Base-by-base conservation (phyloP, 2,797 vertebrate species). In the Tinamus major region DNA sequence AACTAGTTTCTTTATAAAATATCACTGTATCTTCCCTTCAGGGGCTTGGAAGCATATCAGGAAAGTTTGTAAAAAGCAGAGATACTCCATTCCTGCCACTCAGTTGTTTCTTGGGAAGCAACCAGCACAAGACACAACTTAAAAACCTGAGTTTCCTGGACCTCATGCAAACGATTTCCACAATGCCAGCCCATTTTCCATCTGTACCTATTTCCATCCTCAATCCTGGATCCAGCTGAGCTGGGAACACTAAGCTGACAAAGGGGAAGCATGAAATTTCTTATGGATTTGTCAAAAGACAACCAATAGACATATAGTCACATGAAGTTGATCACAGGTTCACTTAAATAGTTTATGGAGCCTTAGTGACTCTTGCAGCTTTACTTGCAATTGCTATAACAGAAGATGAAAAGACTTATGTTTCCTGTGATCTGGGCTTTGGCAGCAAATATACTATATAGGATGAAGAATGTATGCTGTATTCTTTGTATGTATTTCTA, bases 391-490 rank as follows among this genome's bases (percentile, higher is more conserved):
- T 81, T 65, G 26, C 64, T 82, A 7, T 78, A 87, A 77, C 65
- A 89, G 79, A 96, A 83, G 72, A 72, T 74, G 78, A 92, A 92
- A 53, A 61, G 90, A 19, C n/a, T 13, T 67, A 72, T 82, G 29
- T 76, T 89, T 44, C 56, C 71, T 87, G 81, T 74, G 81, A 95
- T 93, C 87, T 80, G 56, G 68, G 62, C 53, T 85, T 95, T 90
- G 92, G 79, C 79, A 96, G 78, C 44, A 77, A 70, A 82, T 11
- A 4, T n/a, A 17, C 63, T 87, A 78, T 29, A 18, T 15, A 74
- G 37, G 61, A 79, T 0, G 1, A 76, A 39, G 56, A 91, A 82
- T 87, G 18, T 79, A 35, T 79, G 53, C 53, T n/a, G 39, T 74
- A 90, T 71, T 10, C 35, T 86, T 76, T 70, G 42, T 89, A 44